phyloP scores from a whole-genome alignment of 2,113 vertebrate genomes.

The Bufo gargarizans region DNA sequence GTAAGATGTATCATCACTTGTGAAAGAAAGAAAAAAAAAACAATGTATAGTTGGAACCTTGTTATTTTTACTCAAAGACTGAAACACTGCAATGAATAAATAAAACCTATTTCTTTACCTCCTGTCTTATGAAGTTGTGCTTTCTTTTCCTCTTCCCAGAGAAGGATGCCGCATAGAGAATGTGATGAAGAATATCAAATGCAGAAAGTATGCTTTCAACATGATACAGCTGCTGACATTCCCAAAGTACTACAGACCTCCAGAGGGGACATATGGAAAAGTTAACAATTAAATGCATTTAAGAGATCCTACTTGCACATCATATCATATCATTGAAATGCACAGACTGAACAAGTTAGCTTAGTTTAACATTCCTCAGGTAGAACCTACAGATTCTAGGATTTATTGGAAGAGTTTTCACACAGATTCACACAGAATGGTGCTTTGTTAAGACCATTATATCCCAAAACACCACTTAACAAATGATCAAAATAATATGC shows the following conservation, averaged over 20 bases:
- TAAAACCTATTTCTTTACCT: slow-evolving; percentile 85
- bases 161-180: slow-evolving; percentile 99
- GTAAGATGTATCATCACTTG: slow-evolving; percentile 89
- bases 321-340: neutral
- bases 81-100: slow-evolving; percentile 84
- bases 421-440: neutral
- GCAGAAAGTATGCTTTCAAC: slow-evolving; percentile 99
- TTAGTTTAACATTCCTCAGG: neutral
- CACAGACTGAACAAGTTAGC: slow-evolving; percentile 3
- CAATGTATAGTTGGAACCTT: slow-evolving; percentile 81
- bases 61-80: slow-evolving; percentile 84
- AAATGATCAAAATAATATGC: neutral
- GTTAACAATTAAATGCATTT: slow-evolving; percentile 83
- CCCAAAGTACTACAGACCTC: slow-evolving; percentile 95
- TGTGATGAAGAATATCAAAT: slow-evolving; percentile 97
- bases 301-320: neutral
- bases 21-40: slow-evolving; percentile 68
- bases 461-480: neutral
- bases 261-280: slow-evolving; percentile 97
- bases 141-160: slow-evolving; percentile 84
- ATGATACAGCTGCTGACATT: slow-evolving; percentile 97
- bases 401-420: neutral
- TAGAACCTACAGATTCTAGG: neutral
- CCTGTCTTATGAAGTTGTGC: slow-evolving; percentile 81
- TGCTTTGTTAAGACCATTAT: neutral